These are phyloP conservation scores for Phalacrocorax carbo DNA, from an alignment of 2,113 vertebrate species.

Conservation along the genomic window DNA sequence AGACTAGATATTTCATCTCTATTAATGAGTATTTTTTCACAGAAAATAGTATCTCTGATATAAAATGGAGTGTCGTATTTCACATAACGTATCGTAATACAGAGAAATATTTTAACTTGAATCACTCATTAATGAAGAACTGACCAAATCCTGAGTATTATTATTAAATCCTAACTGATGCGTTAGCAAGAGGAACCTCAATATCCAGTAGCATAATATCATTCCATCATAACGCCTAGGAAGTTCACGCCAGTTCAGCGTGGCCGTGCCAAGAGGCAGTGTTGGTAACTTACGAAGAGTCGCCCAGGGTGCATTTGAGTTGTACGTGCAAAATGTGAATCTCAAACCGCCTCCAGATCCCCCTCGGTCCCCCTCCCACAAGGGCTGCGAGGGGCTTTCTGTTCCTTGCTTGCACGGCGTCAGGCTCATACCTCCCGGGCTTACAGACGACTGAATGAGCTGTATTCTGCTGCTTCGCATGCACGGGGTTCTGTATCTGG, in stretches of 20 bases:
- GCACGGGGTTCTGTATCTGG: not conserved
- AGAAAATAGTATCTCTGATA: not conserved
- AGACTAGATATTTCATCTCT: not conserved
- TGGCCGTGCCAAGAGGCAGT: not conserved
- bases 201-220: not conserved
- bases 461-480: not conserved
- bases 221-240: not conserved
- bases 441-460: not conserved
- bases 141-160: not conserved
- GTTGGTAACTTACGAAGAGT: not conserved
- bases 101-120: not conserved
- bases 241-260: not conserved
- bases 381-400: not conserved
- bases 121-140: not conserved
- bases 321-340: rapidly evolving
- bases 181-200: not conserved
- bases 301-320: not conserved
- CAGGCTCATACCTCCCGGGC: not conserved
- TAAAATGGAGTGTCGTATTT: not conserved
- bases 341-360: not conserved
- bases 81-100: not conserved
- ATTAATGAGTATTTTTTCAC: not conserved
- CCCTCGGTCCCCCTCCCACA: rapidly evolving
- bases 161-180: not conserved
- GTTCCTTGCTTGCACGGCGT: not conserved